Base-by-base conservation (phyloP, 2,888 invertebrate species). In the Junonia oenone region DNA sequence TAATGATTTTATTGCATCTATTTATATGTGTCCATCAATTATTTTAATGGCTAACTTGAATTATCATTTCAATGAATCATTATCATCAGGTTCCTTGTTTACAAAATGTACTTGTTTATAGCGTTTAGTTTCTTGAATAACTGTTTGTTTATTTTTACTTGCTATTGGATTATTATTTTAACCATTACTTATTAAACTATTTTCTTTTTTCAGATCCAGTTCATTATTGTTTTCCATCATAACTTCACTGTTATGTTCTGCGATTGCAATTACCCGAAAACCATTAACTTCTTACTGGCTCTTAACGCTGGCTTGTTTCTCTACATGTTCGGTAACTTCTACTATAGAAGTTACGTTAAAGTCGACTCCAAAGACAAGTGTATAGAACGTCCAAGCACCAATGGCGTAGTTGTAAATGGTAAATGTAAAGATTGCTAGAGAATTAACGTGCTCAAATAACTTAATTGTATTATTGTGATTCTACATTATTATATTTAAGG, bases 271-370 rank as follows among this genome's bases (percentile, higher is more conserved):
- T 93, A 94, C 68, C 95, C 96, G 0, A 95, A 94, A 69, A 76
- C 90, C 11, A 91, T 96, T 65, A 92, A 93, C 45, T 91, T 92
- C 62, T 85, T 96, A 46, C 90, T 96, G 14, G 82, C 91, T 0
- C 82, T 94, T 48, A 95, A 95, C 72, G 92, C 95, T 13, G 83
- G 91, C 0, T 85, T 95, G 5, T 96, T 96, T 79, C 88, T 95
- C 2, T 96, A 95, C 69, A 92, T 96, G 86, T 96, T 96, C 70
- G 93, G 93, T 38, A 92, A 94, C 63, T 96, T 96, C 76, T 96
- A 96, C 76, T 86, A 93, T 48, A 89, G 88, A 56, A 94, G 91
- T 64, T 96, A 96, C 73, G 75, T 91, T 8, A 91, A 90, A 54
- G 68, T 17, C 29, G 63, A 52, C 14, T 51, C 11, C 31, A 55